Conservation (phyloP, 2,797 vertebrate genomes). For the Urocyon cinereoargenteus region DNA sequence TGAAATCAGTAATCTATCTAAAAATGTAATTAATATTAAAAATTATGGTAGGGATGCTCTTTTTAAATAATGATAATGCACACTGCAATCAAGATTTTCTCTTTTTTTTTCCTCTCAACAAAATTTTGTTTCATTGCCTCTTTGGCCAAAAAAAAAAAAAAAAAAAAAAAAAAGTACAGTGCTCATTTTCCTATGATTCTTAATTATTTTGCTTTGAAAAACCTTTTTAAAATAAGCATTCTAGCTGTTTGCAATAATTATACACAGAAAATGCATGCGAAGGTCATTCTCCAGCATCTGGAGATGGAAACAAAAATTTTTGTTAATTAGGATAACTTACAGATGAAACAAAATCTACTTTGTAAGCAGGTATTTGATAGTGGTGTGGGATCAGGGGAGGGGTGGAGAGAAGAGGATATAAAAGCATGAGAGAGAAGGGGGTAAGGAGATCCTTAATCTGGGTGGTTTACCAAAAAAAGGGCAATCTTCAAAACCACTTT, state of each 20-base stretch:
- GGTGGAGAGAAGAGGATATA: neutral
- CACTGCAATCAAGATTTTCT: neutral
- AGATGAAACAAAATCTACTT: constrained; percentile 43
- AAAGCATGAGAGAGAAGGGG: accelerated
- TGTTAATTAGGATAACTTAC: constrained; percentile 69
- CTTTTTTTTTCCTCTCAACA: neutral
- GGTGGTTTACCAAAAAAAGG: neutral
- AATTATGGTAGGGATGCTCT: constrained; percentile 47
- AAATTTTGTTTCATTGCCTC: constrained; percentile 2
- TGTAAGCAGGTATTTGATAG: constrained; percentile 48
- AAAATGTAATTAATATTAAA: constrained; percentile 57
- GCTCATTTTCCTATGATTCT: neutral
- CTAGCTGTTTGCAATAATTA: constrained; percentile 67
- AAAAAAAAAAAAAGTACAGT: neutral
- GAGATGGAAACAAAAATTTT: constrained; percentile 55
- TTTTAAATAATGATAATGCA: constrained; percentile 56
- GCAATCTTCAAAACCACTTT: neutral
- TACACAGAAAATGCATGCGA: constrained; percentile 50
- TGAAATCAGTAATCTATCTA: constrained; percentile 56
- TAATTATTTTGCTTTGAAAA: constrained; percentile 69
- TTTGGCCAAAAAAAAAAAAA: neutral
- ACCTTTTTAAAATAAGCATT: neutral
- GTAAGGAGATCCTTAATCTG: neutral
- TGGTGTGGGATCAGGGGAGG: neutral
- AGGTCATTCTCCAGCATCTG: constrained; percentile 72